Base-by-base conservation (phyloP, 2,888 invertebrate species). In the Notodonta ziczac region DNA sequence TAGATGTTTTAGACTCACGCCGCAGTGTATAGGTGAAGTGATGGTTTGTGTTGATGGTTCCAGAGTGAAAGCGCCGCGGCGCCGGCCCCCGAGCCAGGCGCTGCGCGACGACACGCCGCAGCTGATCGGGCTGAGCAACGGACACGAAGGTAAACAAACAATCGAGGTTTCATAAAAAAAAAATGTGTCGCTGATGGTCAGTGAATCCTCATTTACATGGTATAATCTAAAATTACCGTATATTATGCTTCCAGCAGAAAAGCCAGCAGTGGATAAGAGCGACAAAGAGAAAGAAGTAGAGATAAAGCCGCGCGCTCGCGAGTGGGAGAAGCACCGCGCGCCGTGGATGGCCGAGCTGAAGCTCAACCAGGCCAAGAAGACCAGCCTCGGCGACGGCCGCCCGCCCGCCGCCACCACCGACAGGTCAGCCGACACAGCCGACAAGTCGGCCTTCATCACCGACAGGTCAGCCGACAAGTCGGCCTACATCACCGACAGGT, bases 341-440 rank as follows among this genome's bases (percentile, higher is more conserved):
- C 97, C 97, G 0, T 97, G 97, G 97, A 96, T 97, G 94, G 96
- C 95, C 70, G 97, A 97, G 82, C 94, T 97, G 70, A 97, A 97
- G 81, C 94, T 96, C 69, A 97, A 96, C 78, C 97, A 97, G 85
- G 95, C 95, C 2, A 95, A 95, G 87, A 95, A 96, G 77, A 95
- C 95, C 24, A 94, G 94, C 83, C 90, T 81, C 62, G 82, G 35
- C 35, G 35, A 35, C 78, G 4, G 69, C 78, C 0, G 5, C 46
- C 63, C 52, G 58, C 72, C 77, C 4, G 69, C 77, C 4, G 69
- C 77, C 16, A 76, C 80, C 6, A 76, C 81, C 5, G 92, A 92
- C 77, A 89, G 90, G 91, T 46, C 40, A 40, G 40, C 40, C 40
- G 24, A 24, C 24, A 24, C 24, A 24, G 7, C 35, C 7, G 6